Conservation (phyloP, 2,113 vertebrate genomes). For the Ranitomeya variabilis region DNA sequence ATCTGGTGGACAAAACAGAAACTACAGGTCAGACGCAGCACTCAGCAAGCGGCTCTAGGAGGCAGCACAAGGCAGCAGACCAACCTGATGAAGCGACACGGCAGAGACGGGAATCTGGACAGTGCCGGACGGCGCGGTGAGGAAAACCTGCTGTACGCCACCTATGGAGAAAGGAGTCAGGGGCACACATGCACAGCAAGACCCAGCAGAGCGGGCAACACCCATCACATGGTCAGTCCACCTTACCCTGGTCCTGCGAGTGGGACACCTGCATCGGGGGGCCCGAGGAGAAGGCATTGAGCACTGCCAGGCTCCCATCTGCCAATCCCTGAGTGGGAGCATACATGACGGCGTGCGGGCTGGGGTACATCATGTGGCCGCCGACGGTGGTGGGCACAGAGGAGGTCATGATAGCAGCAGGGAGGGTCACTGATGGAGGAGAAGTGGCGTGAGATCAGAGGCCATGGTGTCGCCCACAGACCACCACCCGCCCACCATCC, state of each 20-base stretch:
- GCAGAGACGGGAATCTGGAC: constrained; percentile 97
- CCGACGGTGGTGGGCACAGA: constrained; percentile 92
- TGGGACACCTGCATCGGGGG: constrained; percentile 96
- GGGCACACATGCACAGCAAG: neutral
- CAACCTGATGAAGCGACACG: constrained; percentile 96
- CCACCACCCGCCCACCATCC: too few species aligned
- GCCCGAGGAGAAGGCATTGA: constrained; percentile 95
- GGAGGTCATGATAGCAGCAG: constrained; percentile 97
- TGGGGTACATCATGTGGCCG: constrained; percentile 98
- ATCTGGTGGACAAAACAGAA: constrained; percentile 75
- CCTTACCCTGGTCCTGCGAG: constrained; percentile 89
- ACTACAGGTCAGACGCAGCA: neutral
- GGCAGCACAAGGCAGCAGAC: neutral
- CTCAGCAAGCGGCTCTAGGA: neutral
- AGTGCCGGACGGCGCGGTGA: constrained; percentile 90
- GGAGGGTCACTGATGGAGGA: constrained; percentile 81
- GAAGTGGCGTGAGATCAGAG: neutral
- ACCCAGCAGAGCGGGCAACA: too few species aligned
- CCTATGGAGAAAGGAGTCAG: constrained; percentile 68
- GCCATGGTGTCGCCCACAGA: too few species aligned
- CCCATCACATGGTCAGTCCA: neutral
- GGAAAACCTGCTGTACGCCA: constrained; percentile 92
- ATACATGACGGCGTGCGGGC: constrained; percentile 95
- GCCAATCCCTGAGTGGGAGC: constrained; percentile 86
- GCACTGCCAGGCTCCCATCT: constrained; percentile 90